phyloP scores from a whole-genome alignment of 2,797 vertebrate genomes.

The Lindbergichthys nudifrons region DNA sequence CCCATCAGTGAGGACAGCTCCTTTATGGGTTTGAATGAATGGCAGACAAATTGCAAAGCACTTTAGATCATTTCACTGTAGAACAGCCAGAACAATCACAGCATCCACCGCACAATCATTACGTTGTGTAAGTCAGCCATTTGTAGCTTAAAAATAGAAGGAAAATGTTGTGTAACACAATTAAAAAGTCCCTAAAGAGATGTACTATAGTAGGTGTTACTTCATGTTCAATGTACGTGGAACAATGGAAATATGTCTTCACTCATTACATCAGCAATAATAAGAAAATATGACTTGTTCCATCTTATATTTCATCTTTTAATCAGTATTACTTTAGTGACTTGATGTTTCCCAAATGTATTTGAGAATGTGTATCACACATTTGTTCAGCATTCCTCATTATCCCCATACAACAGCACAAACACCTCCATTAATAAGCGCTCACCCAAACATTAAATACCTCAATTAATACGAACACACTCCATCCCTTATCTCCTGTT shows the following conservation, averaged over 20 bases:
- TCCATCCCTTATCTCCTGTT: conserved; percentile 57
- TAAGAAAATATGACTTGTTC: not conserved
- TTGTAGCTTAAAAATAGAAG: too few relatives aligned
- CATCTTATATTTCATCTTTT: too few relatives aligned
- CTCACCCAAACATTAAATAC: conserved; percentile 42
- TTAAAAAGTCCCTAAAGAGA: not conserved
- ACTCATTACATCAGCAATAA: not conserved
- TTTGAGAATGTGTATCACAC: conserved; percentile 1
- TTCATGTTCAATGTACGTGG: not conserved
- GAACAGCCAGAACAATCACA: too few relatives aligned
- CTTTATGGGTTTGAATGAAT: too few relatives aligned
- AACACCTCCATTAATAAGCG: conserved; percentile 43
- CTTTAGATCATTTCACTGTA: too few relatives aligned
- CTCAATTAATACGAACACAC: conserved; percentile 55
- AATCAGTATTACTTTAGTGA: not conserved
- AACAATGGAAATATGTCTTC: not conserved
- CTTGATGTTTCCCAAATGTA: not conserved
- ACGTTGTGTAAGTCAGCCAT: not conserved
- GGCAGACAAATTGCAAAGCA: too few relatives aligned
- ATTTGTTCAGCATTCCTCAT: conserved; percentile 16
- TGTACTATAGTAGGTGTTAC: not conserved
- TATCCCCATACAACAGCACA: conserved; percentile 3
- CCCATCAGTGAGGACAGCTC: too few relatives aligned
- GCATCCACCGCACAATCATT: not conserved
- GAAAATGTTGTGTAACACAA: not conserved